These are phyloP conservation scores for Papilio protenor DNA, from an alignment of 2,888 invertebrate species.

Conservation along the genomic window DNA sequence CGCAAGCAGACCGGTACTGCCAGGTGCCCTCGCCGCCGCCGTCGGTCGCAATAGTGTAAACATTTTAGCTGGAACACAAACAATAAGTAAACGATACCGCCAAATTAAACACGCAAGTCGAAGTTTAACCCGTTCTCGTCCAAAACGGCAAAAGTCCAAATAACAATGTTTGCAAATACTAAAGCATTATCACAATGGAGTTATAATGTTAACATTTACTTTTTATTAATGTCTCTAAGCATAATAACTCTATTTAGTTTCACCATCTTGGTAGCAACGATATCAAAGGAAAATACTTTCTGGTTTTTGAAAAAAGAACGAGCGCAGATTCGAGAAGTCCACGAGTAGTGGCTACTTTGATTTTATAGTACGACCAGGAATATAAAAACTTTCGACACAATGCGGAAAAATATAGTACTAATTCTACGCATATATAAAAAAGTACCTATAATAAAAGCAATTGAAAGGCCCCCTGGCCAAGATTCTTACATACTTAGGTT, in stretches of 20 bases:
- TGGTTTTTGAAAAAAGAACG: background rate
- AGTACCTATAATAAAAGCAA: no score
- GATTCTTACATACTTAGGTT: no score
- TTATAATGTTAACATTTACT: background rate
- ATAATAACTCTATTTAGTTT: background rate
- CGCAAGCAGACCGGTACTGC: slow-evolving; percentile 40
- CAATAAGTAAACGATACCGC: slow-evolving; percentile 18
- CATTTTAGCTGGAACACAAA: slow-evolving; percentile 39
- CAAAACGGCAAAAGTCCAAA: background rate
- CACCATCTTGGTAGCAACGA: background rate
- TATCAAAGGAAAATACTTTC: background rate
- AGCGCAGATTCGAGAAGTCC: background rate
- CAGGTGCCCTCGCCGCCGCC: slow-evolving; percentile 20
- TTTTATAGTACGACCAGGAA: background rate
- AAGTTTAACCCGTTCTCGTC: slow-evolving; percentile 42
- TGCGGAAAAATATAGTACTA: background rate
- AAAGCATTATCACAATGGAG: background rate
- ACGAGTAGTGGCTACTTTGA: background rate
- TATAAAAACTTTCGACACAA: background rate
- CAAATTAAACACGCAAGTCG: background rate
- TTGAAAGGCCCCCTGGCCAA: no score
- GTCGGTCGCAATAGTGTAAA: slow-evolving; percentile 35
- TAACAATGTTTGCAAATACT: background rate
- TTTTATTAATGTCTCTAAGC: no score
- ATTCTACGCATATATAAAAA: background rate